Conservation (phyloP, 2,113 vertebrate species). For the Albula glossodonta region DNA sequence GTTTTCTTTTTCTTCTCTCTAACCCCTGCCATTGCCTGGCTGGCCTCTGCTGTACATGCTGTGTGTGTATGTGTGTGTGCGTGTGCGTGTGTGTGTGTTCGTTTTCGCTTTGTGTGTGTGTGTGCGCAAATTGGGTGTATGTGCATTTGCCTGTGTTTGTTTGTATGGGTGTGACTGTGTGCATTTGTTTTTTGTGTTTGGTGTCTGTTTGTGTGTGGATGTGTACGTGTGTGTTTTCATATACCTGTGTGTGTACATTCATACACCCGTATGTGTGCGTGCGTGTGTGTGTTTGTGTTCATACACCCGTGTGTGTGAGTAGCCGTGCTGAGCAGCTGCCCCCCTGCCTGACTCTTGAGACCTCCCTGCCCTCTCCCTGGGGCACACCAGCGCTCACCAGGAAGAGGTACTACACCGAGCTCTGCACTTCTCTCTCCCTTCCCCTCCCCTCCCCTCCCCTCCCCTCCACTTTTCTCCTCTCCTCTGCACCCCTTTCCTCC, state of each 20-base stretch:
- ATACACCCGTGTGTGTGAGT: slow-evolving; percentile 64
- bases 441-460: not conserved
- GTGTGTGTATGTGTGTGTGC: slow-evolving; percentile 22
- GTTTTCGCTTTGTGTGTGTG: not conserved
- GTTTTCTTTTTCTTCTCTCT: slow-evolving; percentile 60
- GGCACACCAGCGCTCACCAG: slow-evolving; percentile 95
- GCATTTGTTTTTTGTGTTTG: not conserved
- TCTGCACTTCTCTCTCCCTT: slow-evolving; percentile 19
- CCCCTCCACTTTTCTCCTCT: not conserved
- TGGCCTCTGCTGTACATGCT: slow-evolving; percentile 19
- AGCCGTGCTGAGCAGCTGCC: slow-evolving; percentile 97
- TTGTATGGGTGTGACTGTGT: slow-evolving; percentile 25
- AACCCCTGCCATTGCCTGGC: slow-evolving; percentile 57
- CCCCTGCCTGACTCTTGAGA: slow-evolving; percentile 97
- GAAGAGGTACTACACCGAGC: slow-evolving; percentile 89
- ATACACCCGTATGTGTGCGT: slow-evolving; percentile 7
- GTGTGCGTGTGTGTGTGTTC: slow-evolving; percentile 19
- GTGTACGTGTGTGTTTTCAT: slow-evolving; percentile 17
- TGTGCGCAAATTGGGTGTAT: not conserved
- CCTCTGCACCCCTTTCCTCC: not conserved
- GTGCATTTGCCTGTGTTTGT: not conserved
- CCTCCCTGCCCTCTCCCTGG: slow-evolving; percentile 98
- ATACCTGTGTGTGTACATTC: slow-evolving; percentile 1
- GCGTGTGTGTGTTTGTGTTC: not conserved
- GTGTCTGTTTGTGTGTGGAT: not conserved